Conservation (phyloP, 2,797 vertebrate genomes). For the Champsocephalus gunnari region DNA sequence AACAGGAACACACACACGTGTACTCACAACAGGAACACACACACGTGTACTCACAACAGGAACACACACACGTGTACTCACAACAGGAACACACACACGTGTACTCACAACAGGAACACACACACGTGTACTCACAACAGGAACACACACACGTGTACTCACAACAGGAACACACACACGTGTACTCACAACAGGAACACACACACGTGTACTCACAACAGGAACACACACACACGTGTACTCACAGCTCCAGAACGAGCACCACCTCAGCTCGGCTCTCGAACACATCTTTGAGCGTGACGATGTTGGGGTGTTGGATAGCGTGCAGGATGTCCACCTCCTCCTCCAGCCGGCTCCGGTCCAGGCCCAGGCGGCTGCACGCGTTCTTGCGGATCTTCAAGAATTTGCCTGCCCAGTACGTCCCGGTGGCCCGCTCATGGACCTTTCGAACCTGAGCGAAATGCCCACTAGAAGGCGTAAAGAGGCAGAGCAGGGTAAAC, state of each 20-base stretch:
- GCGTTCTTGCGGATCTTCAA: conserved; percentile 74
- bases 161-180: conserved; percentile 59
- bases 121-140: conserved; percentile 73
- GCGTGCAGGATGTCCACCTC: conserved; percentile 85
- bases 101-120: conserved; percentile 73
- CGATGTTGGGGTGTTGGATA: conserved; percentile 84
- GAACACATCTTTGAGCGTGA: conserved; percentile 85
- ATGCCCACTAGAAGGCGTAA: conserved; percentile 78
- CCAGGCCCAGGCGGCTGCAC: conserved; percentile 80
- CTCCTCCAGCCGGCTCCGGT: conserved; percentile 76
- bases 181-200: conserved; percentile 73
- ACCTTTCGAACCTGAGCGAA: conserved; percentile 85
- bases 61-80: conserved; percentile 69
- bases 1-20: conserved; percentile 11
- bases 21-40: conserved; percentile 73
- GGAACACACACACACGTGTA: conserved; percentile 11
- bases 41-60: conserved; percentile 73
- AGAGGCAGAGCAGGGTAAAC: not conserved
- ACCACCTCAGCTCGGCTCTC: conserved; percentile 85
- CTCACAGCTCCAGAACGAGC: conserved; percentile 89
- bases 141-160: conserved; percentile 59
- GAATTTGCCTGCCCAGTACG: conserved; percentile 83
- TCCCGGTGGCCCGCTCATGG: conserved; percentile 71
- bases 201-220: conserved; percentile 73
- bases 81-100: conserved; percentile 39